Base-by-base conservation (phyloP, 2,888 invertebrate genomes). In the Choreutis nemorana region DNA sequence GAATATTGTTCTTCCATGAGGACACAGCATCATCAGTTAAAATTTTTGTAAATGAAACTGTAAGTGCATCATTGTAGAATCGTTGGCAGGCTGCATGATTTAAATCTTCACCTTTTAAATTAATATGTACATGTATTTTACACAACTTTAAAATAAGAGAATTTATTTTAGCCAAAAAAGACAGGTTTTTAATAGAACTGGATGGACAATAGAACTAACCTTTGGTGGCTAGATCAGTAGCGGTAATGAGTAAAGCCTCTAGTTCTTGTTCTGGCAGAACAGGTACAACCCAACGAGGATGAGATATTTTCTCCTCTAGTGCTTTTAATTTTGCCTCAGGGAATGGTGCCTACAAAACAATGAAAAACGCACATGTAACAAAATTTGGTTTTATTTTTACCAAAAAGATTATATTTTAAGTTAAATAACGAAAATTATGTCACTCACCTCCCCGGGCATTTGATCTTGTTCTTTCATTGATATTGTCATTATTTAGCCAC, bases 1-100 rank as follows among this genome's bases (percentile, higher is more conserved):
- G 97, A 59, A 97, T 97, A 68, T 97, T 97, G 54, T 88, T 86
- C 73, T 97, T 97, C 97, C 97, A 97, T 54, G 95, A 95, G 55
- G 92, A 92, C 29, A 97, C 97, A 30, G 97, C 97, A 72, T 97
- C 97, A 70, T 97, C 97, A 10, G 96, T 96, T 54, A 97, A 83
- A 58, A 97, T 95, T 81, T 97, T 97, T 28, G 93, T 93, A 70
- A 97, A 97, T 29, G 97, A 97, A 44, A 91, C 86, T 37, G 94
- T 94, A 44, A 97, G 83, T 29, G 95, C 94, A 63, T 97, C 96
- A 50, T 92, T 87, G 81, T 95, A 96, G 79, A 97, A 97, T 46
- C 94, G 84, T 63, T 96, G 94, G 68, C 97, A 97, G 30, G 90
- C 86, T 68, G 91, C 89, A 61, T 94, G 90, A 57, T 90, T 87